Evolutionary conservation across 2,888 invertebrate genomes (phyloP), one percentile per base, ranked within the genome.

Genomic region (Drosophila siamana): DNA sequence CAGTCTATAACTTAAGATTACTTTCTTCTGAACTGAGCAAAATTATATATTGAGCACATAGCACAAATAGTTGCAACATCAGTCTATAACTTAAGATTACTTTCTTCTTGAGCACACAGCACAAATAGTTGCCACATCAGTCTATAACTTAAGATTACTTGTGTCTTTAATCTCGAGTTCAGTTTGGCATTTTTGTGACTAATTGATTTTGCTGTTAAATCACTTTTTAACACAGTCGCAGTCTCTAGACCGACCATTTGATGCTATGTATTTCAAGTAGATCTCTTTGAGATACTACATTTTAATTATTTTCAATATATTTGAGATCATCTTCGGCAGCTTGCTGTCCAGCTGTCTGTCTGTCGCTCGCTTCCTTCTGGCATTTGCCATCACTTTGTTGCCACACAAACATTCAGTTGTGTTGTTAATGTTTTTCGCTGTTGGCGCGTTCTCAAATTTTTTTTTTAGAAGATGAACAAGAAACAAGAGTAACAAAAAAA

Each of bases 391-490:
- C 44, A 36, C 40, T 46, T 54, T 70, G 43, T 48, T 54, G 26
- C 38, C 9, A 46, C 16, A 44, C 26, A 55, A 36, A 38, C 28
- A 46, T 30, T 47, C 40, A 30, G 15, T 40, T 22, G n/a, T 24
- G 28, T 19, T 54, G 28, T 43, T 43, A 43, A 48, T 52, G 50
- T 43, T 51, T 6, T 22, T 26, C 28, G 61, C 40, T 57, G 43
- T 69, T 69, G 59, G 63, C 55, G 46, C 40, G 36, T 52, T 44
- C 48, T 65, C 57, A 65, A 76, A 55, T 15, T 38, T 15, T 15
- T 7, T 15, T 38, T 15, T 15, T 7, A 13, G 15, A 38, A 38
- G 36, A 38, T 7, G 36, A 15, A 38, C 13, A 15, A 19, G 5
- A 9, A 19, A 19, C 4, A 41, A 41, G 11, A 41, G 24, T 24